Evolutionary conservation across 2,113 vertebrate species (phyloP).

Genomic region (Pelodiscus sinensis): DNA sequence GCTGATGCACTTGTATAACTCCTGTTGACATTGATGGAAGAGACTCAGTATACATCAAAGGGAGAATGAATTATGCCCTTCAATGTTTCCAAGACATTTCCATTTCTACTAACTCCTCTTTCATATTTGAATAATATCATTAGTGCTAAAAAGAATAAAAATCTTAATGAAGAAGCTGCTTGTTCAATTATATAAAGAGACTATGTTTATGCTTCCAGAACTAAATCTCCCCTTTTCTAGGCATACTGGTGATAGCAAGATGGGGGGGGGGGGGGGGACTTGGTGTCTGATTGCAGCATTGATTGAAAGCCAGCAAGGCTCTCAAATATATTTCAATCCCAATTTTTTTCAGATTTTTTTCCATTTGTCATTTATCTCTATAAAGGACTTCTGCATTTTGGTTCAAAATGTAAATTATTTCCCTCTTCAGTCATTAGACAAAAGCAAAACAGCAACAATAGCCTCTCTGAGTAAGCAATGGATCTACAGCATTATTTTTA

Average conservation of each 20-base stretch:
- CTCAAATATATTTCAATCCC: accelerated
- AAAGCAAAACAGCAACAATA: accelerated
- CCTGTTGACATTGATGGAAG: background rate
- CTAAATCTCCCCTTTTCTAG: background rate
- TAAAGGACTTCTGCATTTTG: accelerated
- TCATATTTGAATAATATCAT: background rate
- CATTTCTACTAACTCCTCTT: background rate
- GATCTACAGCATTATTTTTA: accelerated
- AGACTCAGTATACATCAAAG: background rate
- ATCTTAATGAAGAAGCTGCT: background rate
- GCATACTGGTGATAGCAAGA: background rate
- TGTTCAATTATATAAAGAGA: background rate
- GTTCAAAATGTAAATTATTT: background rate
- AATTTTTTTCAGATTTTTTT: background rate
- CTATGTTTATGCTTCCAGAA: background rate
- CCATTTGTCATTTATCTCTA: accelerated
- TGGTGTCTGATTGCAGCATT: background rate
- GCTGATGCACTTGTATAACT: background rate
- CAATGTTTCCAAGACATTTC: background rate
- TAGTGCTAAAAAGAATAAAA: background rate
- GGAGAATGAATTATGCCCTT: background rate
- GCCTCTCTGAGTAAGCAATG: background rate
- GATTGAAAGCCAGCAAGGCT: background rate
- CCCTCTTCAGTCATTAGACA: background rate
- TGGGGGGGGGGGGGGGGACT: too few relatives aligned